These are phyloP conservation scores for Peucedramus taeniatus DNA, from an alignment of 2,113 vertebrate species.

Conservation along the genomic window DNA sequence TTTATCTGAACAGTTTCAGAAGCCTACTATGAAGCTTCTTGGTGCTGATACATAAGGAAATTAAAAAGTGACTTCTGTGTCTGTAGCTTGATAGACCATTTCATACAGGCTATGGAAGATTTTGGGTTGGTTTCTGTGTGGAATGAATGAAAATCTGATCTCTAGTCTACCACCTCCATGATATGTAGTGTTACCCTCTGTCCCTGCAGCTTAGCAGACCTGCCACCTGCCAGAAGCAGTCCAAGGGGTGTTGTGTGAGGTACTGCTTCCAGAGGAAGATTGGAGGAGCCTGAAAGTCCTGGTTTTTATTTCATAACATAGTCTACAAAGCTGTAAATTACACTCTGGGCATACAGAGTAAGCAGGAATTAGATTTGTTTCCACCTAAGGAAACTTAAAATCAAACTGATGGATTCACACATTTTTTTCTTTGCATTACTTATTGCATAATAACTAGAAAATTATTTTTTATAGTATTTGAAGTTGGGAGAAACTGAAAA, in stretches of 20 bases:
- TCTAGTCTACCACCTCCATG: background rate
- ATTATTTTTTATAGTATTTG: background rate
- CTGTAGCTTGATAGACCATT: background rate
- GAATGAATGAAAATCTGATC: background rate
- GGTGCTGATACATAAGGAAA: background rate
- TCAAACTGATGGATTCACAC: background rate
- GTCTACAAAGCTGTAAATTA: background rate
- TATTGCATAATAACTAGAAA: background rate
- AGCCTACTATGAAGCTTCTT: background rate
- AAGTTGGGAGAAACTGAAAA: background rate
- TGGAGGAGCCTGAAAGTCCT: background rate
- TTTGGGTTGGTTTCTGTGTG: background rate
- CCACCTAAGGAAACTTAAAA: background rate
- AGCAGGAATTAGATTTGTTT: background rate
- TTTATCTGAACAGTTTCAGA: background rate
- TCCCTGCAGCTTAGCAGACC: background rate
- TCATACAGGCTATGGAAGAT: background rate
- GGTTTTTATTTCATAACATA: background rate
- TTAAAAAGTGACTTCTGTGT: background rate
- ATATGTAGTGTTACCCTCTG: rapidly evolving
- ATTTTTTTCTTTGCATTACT: background rate
- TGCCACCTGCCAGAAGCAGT: background rate
- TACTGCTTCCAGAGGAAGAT: background rate
- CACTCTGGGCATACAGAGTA: background rate
- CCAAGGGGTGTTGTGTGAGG: background rate